These are phyloP conservation scores for Gordius sp. DNA, from an alignment of 2,888 invertebrate species.

Conservation along the genomic window DNA sequence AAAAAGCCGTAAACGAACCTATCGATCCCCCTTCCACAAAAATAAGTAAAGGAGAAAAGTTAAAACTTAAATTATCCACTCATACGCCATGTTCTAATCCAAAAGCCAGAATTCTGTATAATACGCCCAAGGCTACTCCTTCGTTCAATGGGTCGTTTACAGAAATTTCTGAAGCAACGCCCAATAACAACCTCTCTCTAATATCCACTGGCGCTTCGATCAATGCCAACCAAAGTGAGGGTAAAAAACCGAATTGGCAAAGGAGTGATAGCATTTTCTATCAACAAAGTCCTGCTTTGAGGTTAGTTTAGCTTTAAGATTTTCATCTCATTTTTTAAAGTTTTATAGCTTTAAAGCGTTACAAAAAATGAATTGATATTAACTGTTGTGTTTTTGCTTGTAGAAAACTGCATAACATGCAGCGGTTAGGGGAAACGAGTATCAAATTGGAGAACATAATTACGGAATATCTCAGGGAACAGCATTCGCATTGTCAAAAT, in stretches of 20 bases:
- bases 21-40: no score
- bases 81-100: no score
- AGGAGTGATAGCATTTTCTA: conserved; percentile 13
- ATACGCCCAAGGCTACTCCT: no score
- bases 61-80: no score
- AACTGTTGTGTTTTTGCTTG: neutral
- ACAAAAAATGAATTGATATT: neutral
- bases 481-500: conserved; percentile 86
- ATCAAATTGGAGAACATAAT: conserved; percentile 66
- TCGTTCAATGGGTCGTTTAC: no score
- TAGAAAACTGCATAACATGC: conserved; percentile 13
- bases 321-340: neutral
- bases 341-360: neutral
- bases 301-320: neutral
- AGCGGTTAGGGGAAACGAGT: conserved; percentile 25
- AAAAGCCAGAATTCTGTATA: no score
- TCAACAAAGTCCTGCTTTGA: conserved; percentile 12
- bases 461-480: conserved; percentile 78
- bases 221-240: neutral
- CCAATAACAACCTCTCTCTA: no score
- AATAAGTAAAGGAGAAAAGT: no score
- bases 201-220: no score
- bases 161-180: no score
- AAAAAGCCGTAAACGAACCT: no score
- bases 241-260: conserved; percentile 7